Percentiles rank a stretch among this genome's conserved stretches.
These are phyloP conservation scores for Drosophila parvula DNA, from an alignment of 1,140 invertebrate genomes.

Conservation along the genomic window DNA sequence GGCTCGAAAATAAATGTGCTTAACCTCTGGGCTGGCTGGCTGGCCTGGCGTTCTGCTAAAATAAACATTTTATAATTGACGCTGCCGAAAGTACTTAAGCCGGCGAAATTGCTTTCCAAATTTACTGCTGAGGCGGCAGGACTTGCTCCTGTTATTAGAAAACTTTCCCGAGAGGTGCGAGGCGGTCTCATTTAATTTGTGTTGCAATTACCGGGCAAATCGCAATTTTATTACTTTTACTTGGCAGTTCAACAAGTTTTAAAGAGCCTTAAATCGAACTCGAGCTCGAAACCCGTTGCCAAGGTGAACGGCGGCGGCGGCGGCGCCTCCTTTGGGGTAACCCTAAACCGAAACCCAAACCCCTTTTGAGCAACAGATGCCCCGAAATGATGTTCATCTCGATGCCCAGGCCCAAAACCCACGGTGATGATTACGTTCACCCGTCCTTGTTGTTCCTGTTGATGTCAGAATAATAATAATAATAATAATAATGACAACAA, in stretches of 20 bases:
- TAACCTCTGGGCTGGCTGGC: background rate
- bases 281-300: constrained; percentile 33
- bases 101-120: constrained; percentile 48
- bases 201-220: constrained; percentile 42
- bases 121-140: constrained; percentile 21
- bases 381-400: constrained; percentile 27
- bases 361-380: constrained; percentile 67
- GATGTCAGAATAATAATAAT: constrained; percentile 68
- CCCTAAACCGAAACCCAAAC: constrained; percentile 7
- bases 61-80: constrained; percentile 45
- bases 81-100: constrained; percentile 40
- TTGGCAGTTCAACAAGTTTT: constrained; percentile 52
- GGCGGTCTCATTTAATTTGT: constrained; percentile 32
- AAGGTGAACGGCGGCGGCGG: constrained; percentile 20
- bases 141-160: constrained; percentile 40
- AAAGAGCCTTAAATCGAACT: constrained; percentile 57
- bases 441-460: constrained; percentile 35
- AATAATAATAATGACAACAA: constrained; percentile 31
- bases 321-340: constrained; percentile 10
- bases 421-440: constrained; percentile 40
- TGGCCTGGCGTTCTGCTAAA: constrained; percentile 23
- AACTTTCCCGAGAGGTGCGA: constrained; percentile 18
- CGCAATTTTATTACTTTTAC: constrained; percentile 51
- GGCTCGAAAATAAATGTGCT: constrained; percentile 13
- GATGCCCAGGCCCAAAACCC: background rate